Evolutionary conservation across 2,888 invertebrate species (phyloP), one percentile per base, ranked within the genome.

Genomic region (Teleogryllus oceanicus): DNA sequence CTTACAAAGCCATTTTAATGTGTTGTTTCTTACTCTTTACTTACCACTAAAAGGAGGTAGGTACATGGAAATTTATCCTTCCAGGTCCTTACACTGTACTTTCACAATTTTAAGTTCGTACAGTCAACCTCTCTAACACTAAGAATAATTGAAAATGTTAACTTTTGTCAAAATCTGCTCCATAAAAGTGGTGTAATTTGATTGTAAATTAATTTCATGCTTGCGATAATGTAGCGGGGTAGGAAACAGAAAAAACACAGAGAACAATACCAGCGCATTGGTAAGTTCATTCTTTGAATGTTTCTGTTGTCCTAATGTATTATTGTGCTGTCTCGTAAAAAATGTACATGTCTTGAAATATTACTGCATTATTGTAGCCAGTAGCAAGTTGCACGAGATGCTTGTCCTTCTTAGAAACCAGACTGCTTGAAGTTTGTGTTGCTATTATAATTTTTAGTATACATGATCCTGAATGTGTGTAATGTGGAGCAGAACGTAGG

Each of bases 221-320:
- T 89, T 90, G 85, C 88, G 85, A 87, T 87, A 86, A 86, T 86
- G 86, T 83, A 91, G 91, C 91, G 90, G 88, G 90, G 91, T 90
- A 92, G 90, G 90, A 92, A 91, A 89, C 90, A 90, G 86, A 90
- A 92, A 89, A 92, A 92, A 88, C 90, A 92, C 89, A 91, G 91
- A 89, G 92, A 92, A 88, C 90, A 92, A 86, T 92, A 93, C 90
- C 92, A 92, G 88, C 91, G 93, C 88, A 92, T 93, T 90, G 92
- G 93, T 93, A 92, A 92, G 92, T 90, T 87, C 86, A 86, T 86
- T 85, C 85, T 80, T 80, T 80, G 79, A 21, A 78, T 62, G 62
- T 62, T 62, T 62, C 62, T 62, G 62, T 62, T 62, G 62, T 62
- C n/a, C 62, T 18, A n/a, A 18, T 62, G 62, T 62, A 62, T 16